Conservation (phyloP, 2,797 vertebrate species). For the Denticeps clupeoides region DNA sequence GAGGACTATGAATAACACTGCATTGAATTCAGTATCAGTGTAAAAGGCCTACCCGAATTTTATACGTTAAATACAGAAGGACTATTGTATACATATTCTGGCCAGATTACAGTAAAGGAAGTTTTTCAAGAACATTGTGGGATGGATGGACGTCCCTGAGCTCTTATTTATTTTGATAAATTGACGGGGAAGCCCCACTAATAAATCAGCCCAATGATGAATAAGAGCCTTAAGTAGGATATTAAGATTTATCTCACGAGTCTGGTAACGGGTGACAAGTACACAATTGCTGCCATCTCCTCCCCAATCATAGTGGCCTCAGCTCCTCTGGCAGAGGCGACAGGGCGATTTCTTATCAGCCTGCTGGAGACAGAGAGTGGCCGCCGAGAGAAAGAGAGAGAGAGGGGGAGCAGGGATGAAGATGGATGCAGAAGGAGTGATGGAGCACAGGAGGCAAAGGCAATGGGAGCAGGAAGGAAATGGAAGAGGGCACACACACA, state of each 20-base stretch:
- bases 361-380: slow-evolving; percentile 21
- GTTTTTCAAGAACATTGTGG: too few species aligned
- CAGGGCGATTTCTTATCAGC: slow-evolving; percentile 39
- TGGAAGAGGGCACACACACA: slow-evolving; percentile 7
- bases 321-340: slow-evolving; percentile 22
- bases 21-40: too few species aligned
- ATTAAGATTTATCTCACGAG: slow-evolving; percentile 63
- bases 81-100: too few species aligned
- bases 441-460: background rate
- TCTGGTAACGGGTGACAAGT: slow-evolving; percentile 43
- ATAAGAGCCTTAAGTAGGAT: slow-evolving; percentile 60
- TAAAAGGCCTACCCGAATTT: too few species aligned
- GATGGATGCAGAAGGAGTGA: background rate
- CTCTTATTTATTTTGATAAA: slow-evolving; percentile 57
- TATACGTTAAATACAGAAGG: too few species aligned
- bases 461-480: background rate
- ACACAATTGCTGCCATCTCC: slow-evolving; percentile 42
- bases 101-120: too few species aligned
- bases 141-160: slow-evolving; percentile 14
- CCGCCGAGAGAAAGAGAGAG: slow-evolving; percentile 22
- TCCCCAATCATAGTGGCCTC: slow-evolving; percentile 40
- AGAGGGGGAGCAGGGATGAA: background rate
- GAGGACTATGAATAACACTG: too few species aligned
- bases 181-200: slow-evolving; percentile 43
- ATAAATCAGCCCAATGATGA: slow-evolving; percentile 58